Evolutionary conservation across 2,113 vertebrate species (phyloP), one percentile per base, ranked within the genome.

Genomic region (Piprites chloris): DNA sequence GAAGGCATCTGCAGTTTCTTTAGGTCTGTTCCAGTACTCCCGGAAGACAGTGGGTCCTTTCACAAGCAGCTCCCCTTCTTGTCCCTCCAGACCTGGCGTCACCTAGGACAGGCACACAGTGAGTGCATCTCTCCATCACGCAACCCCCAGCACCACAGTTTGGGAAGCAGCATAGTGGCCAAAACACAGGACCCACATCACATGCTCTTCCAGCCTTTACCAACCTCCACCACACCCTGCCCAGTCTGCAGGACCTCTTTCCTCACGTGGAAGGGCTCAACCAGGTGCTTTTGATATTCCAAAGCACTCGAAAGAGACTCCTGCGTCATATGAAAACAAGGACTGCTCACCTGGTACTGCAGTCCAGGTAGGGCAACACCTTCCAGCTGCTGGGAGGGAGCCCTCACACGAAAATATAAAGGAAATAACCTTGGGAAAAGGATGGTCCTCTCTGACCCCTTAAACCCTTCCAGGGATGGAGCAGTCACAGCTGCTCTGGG

Each of bases 21-120:
- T 96, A 44, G 99, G 97, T 73, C 98, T 98, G 97, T 98, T 98
- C 99, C 99, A 99, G 98, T 99, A 99, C 84, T 99, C 98, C 3
- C 95, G 98, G 94, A 99, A 99, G 74, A 99, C 98, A 0, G 98
- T 98, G 1, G 98, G 97, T 6, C 99, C 99, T 63, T 93, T 98
- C 73, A 99, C 99, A 12, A 98, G 96, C 88, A 99, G 98, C 90
- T 99, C 99, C 17, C 99, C 99, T 66, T 99, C 99, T 53, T 98
- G 99, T 5, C 97, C 98, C 73, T 98, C 98, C 11, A 99, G 95
- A 50, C 98, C 99, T 0, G 98, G 96, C 1, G 97, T 98, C 59
- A 99, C 98, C 99, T 99, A 92, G 19, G 76, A 50, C 47, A 87
- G 76, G 22, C 6, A 89, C 28, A 89, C 14, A 16, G 23, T 11